phyloP scores from a whole-genome alignment of 2,797 vertebrate species.

The Atherinosoma microstoma region DNA sequence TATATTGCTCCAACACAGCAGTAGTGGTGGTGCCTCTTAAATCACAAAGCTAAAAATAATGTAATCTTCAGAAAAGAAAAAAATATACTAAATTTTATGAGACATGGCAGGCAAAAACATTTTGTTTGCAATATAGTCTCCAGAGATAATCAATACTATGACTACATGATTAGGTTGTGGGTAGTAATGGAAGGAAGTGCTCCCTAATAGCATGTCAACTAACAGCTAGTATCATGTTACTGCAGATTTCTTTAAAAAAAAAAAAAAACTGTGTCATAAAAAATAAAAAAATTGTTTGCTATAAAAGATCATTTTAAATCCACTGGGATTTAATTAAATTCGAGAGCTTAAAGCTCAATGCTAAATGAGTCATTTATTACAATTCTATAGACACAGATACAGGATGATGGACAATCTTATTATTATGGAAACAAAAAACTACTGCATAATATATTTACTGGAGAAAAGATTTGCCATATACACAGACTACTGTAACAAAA shows the following conservation, averaged over 20 bases:
- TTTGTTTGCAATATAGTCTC: constrained; percentile 35
- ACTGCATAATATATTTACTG: too few species aligned
- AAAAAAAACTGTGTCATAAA: neutral
- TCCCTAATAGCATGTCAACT: constrained; percentile 59
- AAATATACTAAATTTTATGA: constrained; percentile 6
- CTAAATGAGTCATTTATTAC: constrained; percentile 47
- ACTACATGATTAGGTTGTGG: constrained; percentile 64
- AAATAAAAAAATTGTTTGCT: constrained; percentile 24
- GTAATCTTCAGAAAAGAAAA: neutral
- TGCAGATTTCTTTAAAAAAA: constrained; percentile 11
- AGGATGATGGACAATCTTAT: neutral
- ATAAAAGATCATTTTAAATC: constrained; percentile 17
- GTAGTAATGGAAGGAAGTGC: constrained; percentile 76
- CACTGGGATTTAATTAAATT: constrained; percentile 31
- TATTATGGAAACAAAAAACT: neutral
- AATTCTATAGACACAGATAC: constrained; percentile 9
- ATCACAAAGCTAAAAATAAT: neutral
- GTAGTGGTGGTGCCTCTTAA: neutral
- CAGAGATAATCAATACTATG: constrained; percentile 66
- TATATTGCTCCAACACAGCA: neutral
- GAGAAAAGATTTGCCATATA: too few species aligned
- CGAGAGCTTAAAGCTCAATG: constrained; percentile 47
- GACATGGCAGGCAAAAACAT: constrained; percentile 16
- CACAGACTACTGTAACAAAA: neutral
- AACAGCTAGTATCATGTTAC: constrained; percentile 33